Percentiles rank a stretch among this genome's conserved stretches.
phyloP scores from a whole-genome alignment of 2,888 invertebrate species.

The Chironomus tentans region DNA sequence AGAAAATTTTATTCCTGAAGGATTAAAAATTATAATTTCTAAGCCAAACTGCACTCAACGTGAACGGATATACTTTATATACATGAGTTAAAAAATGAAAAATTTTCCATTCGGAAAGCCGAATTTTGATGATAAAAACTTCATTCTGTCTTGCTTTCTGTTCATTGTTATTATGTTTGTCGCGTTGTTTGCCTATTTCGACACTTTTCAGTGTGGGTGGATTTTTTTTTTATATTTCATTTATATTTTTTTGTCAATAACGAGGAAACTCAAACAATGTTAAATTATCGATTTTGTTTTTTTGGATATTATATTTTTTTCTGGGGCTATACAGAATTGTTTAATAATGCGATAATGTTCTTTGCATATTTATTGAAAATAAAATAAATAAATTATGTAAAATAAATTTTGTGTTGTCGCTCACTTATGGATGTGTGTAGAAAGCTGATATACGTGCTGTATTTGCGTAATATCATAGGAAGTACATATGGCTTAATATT shows the following conservation, averaged over 20 bases:
- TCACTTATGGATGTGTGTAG: too few species aligned
- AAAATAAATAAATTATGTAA: too few species aligned
- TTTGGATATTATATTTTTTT: background rate
- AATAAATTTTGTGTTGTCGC: too few species aligned
- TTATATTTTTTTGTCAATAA: slow-evolving; percentile 15
- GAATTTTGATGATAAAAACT: background rate
- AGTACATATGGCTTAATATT: background rate
- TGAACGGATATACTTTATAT: too few species aligned
- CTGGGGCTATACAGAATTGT: background rate
- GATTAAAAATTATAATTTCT: too few species aligned
- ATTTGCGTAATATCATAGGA: background rate
- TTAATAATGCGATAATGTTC: slow-evolving; percentile 16
- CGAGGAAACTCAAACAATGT: slow-evolving; percentile 17
- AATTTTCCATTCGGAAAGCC: background rate
- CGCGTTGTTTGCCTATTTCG: background rate
- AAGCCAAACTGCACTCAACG: too few species aligned
- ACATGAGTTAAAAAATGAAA: background rate
- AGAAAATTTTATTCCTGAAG: too few species aligned
- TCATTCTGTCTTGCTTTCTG: background rate
- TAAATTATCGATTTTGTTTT: slow-evolving; percentile 23
- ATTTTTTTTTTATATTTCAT: background rate
- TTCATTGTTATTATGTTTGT: background rate
- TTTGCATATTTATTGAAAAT: slow-evolving; percentile 1
- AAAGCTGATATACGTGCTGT: too few species aligned
- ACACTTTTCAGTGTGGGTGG: slow-evolving; percentile 10